Conservation (phyloP, 2,113 vertebrate species). For the Hippolais icterina region DNA sequence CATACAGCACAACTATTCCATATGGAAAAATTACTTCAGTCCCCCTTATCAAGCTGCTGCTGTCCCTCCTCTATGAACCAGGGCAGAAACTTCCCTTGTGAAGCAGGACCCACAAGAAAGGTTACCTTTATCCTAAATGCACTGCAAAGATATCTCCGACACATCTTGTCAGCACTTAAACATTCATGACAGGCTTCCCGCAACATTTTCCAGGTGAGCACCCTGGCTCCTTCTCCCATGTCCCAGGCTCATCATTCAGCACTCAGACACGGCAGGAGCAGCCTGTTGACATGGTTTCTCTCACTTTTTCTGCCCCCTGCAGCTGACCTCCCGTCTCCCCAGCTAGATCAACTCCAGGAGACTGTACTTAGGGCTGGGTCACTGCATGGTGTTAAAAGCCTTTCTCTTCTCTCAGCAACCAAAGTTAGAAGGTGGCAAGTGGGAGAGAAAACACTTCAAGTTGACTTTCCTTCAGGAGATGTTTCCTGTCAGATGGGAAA, state of each 20-base stretch:
- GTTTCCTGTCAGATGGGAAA: not conserved
- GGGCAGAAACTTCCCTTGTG: not conserved
- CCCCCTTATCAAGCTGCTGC: not conserved
- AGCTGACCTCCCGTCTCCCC: slow-evolving; percentile 50
- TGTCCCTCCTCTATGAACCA: not conserved
- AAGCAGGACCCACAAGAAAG: not conserved
- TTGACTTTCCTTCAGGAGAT: slow-evolving; percentile 16
- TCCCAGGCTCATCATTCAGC: slow-evolving; percentile 36
- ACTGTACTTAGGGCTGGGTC: slow-evolving; percentile 45
- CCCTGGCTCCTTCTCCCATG: not conserved
- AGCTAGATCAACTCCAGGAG: slow-evolving; percentile 60
- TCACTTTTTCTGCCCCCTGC: slow-evolving; percentile 47
- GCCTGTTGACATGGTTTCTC: slow-evolving; percentile 71
- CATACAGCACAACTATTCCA: not conserved
- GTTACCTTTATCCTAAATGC: slow-evolving; percentile 42
- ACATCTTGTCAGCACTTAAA: slow-evolving; percentile 69
- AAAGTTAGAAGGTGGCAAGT: slow-evolving; percentile 53
- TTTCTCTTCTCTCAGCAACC: slow-evolving; percentile 49
- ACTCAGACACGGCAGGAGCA: slow-evolving; percentile 28
- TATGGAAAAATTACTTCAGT: not conserved
- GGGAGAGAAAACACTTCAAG: slow-evolving; percentile 51
- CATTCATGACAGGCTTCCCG: slow-evolving; percentile 42
- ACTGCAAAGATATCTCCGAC: slow-evolving; percentile 38
- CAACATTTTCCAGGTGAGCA: slow-evolving; percentile 77
- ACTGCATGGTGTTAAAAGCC: slow-evolving; percentile 64